Evolutionary conservation across 1,140 invertebrate genomes (phyloP).

Genomic region (Drosophila bocki): DNA sequence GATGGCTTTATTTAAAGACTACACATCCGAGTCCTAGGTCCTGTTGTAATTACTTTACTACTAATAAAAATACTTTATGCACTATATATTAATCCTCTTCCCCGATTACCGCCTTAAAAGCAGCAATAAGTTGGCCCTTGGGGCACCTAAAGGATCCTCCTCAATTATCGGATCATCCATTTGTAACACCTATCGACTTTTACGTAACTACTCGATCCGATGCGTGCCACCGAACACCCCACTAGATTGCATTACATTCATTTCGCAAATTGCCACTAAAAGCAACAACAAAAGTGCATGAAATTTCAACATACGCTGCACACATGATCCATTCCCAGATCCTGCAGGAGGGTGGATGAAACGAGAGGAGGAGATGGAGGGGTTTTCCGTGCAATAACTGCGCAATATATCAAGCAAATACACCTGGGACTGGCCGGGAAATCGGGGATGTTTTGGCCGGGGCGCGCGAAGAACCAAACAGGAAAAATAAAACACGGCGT

Average conservation of each 20-base stretch:
- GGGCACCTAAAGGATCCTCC: constrained; percentile 9
- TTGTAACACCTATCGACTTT: constrained; percentile 17
- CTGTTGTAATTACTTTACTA: not conserved
- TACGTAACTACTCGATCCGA: constrained; percentile 1
- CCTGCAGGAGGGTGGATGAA: not conserved
- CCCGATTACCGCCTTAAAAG: not conserved
- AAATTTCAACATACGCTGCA: constrained; percentile 70
- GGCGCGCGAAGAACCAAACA: constrained; percentile 50
- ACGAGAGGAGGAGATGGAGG: not conserved
- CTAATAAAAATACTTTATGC: not conserved
- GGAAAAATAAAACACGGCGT: constrained; percentile 29
- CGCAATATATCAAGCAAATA: constrained; percentile 81
- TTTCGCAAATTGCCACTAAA: constrained; percentile 46
- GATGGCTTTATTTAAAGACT: not conserved
- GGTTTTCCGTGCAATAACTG: constrained; percentile 63
- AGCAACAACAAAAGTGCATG: constrained; percentile 40
- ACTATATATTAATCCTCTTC: not conserved
- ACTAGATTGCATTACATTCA: constrained; percentile 71
- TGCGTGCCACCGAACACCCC: constrained; percentile 53
- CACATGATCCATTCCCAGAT: constrained; percentile 78
- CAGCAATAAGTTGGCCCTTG: not conserved
- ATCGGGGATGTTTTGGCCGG: constrained; percentile 63
- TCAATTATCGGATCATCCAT: constrained; percentile 15
- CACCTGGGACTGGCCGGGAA: constrained; percentile 66
- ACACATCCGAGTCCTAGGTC: not conserved